These are phyloP conservation scores for Pecten maximus DNA, from an alignment of 2,888 invertebrate species.

Conservation along the genomic window DNA sequence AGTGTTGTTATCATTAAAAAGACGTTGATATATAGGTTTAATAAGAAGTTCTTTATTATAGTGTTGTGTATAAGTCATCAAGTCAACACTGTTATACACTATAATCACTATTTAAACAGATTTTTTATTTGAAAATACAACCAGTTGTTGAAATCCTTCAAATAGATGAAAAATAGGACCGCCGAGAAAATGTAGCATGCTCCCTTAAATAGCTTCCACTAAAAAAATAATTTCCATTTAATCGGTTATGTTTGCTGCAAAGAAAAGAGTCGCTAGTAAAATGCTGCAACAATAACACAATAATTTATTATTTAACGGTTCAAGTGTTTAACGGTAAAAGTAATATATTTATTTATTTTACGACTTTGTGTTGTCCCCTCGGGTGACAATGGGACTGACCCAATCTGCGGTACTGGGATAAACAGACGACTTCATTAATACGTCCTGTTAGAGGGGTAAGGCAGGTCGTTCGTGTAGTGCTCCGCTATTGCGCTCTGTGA, in stretches of 20 bases:
- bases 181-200: background rate
- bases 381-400: slow-evolving; percentile 10
- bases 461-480: background rate
- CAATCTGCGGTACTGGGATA: background rate
- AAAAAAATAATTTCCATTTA: background rate
- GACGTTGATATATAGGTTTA: background rate
- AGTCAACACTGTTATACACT: background rate
- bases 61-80: background rate
- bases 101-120: background rate
- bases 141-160: background rate
- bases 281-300: background rate
- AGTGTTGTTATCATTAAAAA: background rate
- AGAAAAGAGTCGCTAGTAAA: background rate
- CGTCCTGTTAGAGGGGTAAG: background rate
- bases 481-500: slow-evolving; percentile 3
- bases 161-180: background rate
- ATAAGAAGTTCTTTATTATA: background rate
- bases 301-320: slow-evolving; percentile 11
- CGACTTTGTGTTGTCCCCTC: background rate
- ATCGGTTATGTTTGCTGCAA: background rate
- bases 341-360: background rate
- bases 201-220: background rate
- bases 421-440: background rate
- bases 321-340: background rate
- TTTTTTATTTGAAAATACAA: background rate